These are phyloP conservation scores for Buathra laborator DNA, from an alignment of 2,888 invertebrate species.

Conservation along the genomic window DNA sequence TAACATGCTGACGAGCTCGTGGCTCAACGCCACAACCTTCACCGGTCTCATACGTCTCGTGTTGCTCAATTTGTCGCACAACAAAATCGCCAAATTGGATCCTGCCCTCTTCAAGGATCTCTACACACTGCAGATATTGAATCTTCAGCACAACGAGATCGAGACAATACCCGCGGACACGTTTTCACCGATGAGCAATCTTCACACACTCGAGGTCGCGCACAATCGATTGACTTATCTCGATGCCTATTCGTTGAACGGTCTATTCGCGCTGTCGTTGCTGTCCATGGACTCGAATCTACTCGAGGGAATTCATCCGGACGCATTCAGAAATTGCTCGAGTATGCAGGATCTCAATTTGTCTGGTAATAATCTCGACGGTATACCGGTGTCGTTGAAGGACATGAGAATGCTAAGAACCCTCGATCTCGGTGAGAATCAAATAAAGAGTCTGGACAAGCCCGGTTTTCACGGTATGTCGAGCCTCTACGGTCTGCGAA, in stretches of 20 bases:
- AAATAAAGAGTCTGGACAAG: constrained; percentile 92
- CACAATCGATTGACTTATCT: constrained; percentile 94
- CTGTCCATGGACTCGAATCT: constrained; percentile 95
- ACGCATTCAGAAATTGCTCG: constrained; percentile 96
- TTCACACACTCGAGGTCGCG: constrained; percentile 94
- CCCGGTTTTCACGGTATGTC: constrained; percentile 94
- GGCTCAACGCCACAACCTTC: constrained; percentile 95
- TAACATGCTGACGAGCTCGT: constrained; percentile 94
- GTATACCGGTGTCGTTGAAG: constrained; percentile 92
- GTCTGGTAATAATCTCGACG: constrained; percentile 93
- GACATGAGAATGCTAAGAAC: constrained; percentile 95
- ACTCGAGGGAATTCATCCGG: constrained; percentile 93
- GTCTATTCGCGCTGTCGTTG: constrained; percentile 94
- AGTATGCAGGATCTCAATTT: constrained; percentile 96
- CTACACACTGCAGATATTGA: constrained; percentile 95
- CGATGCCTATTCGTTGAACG: constrained; percentile 95
- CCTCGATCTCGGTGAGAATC: constrained; percentile 96
- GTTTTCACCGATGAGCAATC: constrained; percentile 96
- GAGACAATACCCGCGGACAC: constrained; percentile 95
- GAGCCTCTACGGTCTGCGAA: constrained; percentile 94
- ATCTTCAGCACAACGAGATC: constrained; percentile 94
- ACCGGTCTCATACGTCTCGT: constrained; percentile 95
- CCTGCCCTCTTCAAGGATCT: constrained; percentile 94
- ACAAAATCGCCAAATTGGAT: constrained; percentile 92
- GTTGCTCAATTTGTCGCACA: constrained; percentile 94